Evolutionary conservation across 2,797 vertebrate species (phyloP), one percentile per base, ranked within the genome.

Genomic region (Syndactyla subalaris): DNA sequence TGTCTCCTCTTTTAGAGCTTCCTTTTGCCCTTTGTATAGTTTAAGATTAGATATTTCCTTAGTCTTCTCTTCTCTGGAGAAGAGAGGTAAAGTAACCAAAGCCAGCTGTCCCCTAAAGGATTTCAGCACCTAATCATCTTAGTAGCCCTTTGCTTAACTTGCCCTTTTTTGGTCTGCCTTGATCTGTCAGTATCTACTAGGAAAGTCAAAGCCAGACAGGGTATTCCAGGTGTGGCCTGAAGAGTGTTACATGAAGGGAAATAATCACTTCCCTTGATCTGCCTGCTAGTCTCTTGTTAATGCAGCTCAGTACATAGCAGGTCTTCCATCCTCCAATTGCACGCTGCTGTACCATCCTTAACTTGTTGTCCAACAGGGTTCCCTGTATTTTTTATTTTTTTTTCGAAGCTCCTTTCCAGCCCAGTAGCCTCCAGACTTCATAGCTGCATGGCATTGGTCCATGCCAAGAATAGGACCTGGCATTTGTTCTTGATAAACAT

Each of bases 41-140:
- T 48, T 24, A 57, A 43, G 13, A 11, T 29, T 22, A 71, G 3
- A 36, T 59, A 19, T 6, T 55, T 58, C 21, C 13, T 76, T 77
- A 59, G 7, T 39, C 14, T 73, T 81, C 17, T 13, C 3, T 70
- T 67, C 14, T 68, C 10, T 7, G 66, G 29, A 71, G 21, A 78
- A 54, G 17, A 57, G 7, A 70, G 15, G 6, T 45, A 36, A 63
- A 5, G 10, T 48, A 52, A 68, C 12, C 12, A 62, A 62, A 81
- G 11, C 3, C n/a, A n/a, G 6, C 22, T 36, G 7, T 59, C 12
- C 23, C 34, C 72, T 45, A 38, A 68, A 46, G 2, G 2, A 0
- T 82, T 85, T 78, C 38, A 88, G 24, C 1, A 5, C 49, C 38
- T 68, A 29, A 39, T 36, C 4, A 24, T 34, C 2, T 55, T n/a